Conservation (phyloP, 2,888 invertebrate genomes). For the Mythimna impura region DNA sequence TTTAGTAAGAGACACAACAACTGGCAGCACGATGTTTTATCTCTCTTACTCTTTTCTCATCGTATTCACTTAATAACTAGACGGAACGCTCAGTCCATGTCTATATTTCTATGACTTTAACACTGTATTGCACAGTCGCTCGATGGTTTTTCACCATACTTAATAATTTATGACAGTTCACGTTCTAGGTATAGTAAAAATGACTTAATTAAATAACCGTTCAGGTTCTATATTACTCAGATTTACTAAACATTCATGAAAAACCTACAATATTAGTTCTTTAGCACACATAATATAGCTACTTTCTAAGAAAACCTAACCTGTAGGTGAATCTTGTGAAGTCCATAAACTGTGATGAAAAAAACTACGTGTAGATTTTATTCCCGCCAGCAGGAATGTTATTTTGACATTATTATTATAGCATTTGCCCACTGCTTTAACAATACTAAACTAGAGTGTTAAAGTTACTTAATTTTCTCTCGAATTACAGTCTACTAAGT, state of each 20-base stretch:
- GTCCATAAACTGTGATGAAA: conserved; percentile 20
- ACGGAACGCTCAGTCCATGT: no score
- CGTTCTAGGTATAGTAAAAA: conserved; percentile 7
- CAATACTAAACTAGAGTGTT: conserved; percentile 17
- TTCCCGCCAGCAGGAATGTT: conserved; percentile 60
- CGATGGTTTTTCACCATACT: neutral
- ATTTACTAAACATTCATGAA: conserved; percentile 45
- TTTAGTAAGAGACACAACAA: no score
- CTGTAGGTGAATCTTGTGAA: conserved; percentile 39
- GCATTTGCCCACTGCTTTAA: conserved; percentile 19
- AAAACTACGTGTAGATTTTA: conserved; percentile 20
- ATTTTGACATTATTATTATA: conserved; percentile 11
- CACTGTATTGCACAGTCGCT: neutral
- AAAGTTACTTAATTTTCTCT: conserved; percentile 41
- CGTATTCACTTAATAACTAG: no score
- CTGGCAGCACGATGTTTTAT: no score
- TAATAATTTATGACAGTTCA: neutral
- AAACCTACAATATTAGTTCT: conserved; percentile 46
- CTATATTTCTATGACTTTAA: no score
- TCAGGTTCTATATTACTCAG: conserved; percentile 12
- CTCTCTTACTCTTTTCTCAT: no score
- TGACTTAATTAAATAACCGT: neutral
- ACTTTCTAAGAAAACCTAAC: conserved; percentile 43
- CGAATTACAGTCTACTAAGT: conserved; percentile 37
- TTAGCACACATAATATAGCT: conserved; percentile 39